Base-by-base conservation (phyloP, 2,888 invertebrate genomes). In the Campopleginae sp. region DNA sequence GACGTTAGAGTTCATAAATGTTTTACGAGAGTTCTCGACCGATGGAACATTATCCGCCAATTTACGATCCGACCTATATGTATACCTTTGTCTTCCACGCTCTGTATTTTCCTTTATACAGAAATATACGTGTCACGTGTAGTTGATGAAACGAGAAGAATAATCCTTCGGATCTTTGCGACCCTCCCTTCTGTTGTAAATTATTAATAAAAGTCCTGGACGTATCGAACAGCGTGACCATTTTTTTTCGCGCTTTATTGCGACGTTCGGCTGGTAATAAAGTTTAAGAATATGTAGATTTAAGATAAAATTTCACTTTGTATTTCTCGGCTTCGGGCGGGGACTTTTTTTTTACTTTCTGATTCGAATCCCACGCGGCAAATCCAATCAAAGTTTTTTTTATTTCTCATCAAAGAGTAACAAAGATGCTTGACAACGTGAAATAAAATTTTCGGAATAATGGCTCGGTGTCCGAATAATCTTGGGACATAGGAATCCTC, bases 1-100 rank as follows among this genome's bases (percentile, higher is more conserved):
- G 68, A 87, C 86, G 86, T 79, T 90, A 86, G 86, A 90, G 87
- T 87, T 87, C 82, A 88, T 88, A 88, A 89, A 89, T 90, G 88
- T 90, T 91, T 91, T 89, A 91, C 88, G 89, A 66, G 82, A 65
- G 76, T 77, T 78, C 85, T 72, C 80, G 61, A 83, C 86, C 84
- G 82, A 83, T 58, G 77, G 77, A 66, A 84, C 87, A 88, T 91
- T 90, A 89, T 89, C 86, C 87, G 86, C 88, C 90, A 89, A 90
- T 91, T 91, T 90, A 91, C 88, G 90, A 90, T 88, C 81, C 80
- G 27, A 48, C 83, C 33, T 63, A 58, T 61, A 77, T 31, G 23
- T 63, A 58, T 61, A 77, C 31, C 17, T 76, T 68, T 27, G 51
- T 33, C 31, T 38, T 74, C 38, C 75, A 61, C 44, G 5, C 51